Evolutionary conservation across 2,113 vertebrate genomes (phyloP).

Genomic region (Engraulis encrasicolus): DNA sequence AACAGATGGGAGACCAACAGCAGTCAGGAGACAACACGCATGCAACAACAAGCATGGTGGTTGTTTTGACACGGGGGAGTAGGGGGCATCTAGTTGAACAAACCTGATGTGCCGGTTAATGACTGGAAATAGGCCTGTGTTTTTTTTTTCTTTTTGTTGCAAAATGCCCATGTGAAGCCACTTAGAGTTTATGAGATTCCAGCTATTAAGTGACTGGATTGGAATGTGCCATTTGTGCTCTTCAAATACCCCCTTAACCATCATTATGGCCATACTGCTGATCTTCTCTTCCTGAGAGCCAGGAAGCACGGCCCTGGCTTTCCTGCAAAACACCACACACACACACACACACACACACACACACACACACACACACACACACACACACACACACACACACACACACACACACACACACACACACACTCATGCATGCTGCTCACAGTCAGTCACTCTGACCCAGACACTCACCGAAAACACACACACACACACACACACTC

Average conservation of each 20-base stretch:
- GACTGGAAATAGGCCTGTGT: background rate
- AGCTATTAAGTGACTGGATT: constrained; percentile 19
- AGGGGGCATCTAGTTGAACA: background rate
- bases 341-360: constrained; percentile 40
- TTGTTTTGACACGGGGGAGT: no score
- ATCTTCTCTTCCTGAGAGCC: constrained; percentile 73
- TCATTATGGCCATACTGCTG: constrained; percentile 72
- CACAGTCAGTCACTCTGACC: background rate
- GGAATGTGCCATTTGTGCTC: constrained; percentile 29
- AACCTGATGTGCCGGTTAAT: background rate
- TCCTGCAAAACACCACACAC: constrained; percentile 64
- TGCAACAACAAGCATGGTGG: background rate
- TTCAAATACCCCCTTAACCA: constrained; percentile 59
- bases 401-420: constrained; percentile 9
- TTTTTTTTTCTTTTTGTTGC: constrained; percentile 1
- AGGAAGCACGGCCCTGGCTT: constrained; percentile 71
- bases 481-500: background rate
- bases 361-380: background rate
- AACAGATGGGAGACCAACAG: background rate
- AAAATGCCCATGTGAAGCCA: background rate
- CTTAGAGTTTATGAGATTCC: constrained; percentile 4
- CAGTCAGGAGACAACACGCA: background rate
- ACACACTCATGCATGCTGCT: background rate
- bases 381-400: background rate
- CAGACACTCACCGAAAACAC: background rate